Evolutionary conservation across 2,888 invertebrate species (phyloP), one percentile per base, ranked within the genome.

Genomic region (Suillia variegata): DNA sequence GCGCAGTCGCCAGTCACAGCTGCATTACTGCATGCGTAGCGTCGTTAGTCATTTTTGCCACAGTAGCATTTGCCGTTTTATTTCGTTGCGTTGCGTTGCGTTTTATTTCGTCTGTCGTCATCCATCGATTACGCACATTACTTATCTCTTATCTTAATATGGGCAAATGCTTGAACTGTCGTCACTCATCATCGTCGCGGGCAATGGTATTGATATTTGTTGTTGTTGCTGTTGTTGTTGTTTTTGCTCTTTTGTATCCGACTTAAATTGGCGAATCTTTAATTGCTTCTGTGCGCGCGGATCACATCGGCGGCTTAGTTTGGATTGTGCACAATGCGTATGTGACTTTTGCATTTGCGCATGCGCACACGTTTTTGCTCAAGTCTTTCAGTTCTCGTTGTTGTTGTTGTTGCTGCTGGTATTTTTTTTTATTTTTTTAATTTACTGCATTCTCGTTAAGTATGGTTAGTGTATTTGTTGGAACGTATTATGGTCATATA

Each of bases 361-460:
- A 63, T 70, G 64, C 67, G 54, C 65, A 69, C 68, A 60, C 62
- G 62, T 67, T 58, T 56, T 38, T 49, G 24, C n/a, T 33, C 33
- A 10, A n/a, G 12, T 8, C 12, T 26, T 63, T 63, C 59, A n/a
- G n/a, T 59, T 42, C 49, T 56, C 49, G 56, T 59, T 38, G 38
- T 38, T 31, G 31, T 31, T 31, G 12, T 31, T 31, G 12, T 31
- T 31, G 31, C 31, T 31, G 31, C 31, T 31, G 6, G n/a, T 63
- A 51, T 52, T 62, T 66, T 65, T 62, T 64, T 63, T 65, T 26
- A 6, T 26, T 26, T 26, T 26, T 52, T 24, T n/a, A 38, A 10
- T 38, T 38, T n/a, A 38, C 38, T 38, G 53, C 62, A 66, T 52
- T 33, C 31, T 52, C 31, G 52, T 33, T 20, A 33, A 13, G n/a